Percentiles rank a stretch among this genome's conserved stretches.
These are phyloP conservation scores for Drosophila engyochracea DNA, from an alignment of 2,888 invertebrate genomes.

Conservation along the genomic window DNA sequence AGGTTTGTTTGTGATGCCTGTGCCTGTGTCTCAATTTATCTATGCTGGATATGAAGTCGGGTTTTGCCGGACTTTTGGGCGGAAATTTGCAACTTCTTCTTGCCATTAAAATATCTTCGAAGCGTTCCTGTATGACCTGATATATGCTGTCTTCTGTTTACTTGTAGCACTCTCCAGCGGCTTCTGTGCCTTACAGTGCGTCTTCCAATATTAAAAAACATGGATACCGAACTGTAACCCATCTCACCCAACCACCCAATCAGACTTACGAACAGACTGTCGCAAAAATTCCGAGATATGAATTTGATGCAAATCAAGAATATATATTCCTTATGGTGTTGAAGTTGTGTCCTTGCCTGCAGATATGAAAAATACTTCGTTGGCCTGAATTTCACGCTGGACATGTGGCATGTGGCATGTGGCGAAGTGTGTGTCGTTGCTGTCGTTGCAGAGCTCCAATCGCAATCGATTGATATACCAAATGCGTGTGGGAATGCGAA, in stretches of 20 bases:
- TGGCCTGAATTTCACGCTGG: constrained; percentile 70
- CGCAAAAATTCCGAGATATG: too few species aligned
- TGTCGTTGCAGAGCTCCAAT: constrained; percentile 82
- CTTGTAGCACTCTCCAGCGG: constrained; percentile 79
- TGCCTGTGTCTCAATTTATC: constrained; percentile 29
- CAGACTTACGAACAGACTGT: too few species aligned
- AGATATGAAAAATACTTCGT: constrained; percentile 85
- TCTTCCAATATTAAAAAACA: constrained; percentile 70
- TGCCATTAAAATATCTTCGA: constrained; percentile 84
- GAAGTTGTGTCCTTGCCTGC: not conserved
- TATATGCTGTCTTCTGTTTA: constrained; percentile 85
- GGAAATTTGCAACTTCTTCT: constrained; percentile 83
- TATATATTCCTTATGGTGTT: too few species aligned
- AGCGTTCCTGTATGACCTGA: constrained; percentile 82
- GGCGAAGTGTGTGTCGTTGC: constrained; percentile 81
- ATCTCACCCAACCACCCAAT: not conserved
- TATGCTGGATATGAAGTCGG: constrained; percentile 83
- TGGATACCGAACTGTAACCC: not conserved
- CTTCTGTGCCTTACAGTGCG: constrained; percentile 81
- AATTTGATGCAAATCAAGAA: too few species aligned
- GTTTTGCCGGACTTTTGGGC: constrained; percentile 81
- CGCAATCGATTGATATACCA: constrained; percentile 82
- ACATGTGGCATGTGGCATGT: constrained; percentile 83
- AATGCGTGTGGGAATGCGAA: constrained; percentile 82
- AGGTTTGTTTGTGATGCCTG: constrained; percentile 7